Evolutionary conservation across 2,797 vertebrate species (phyloP), one percentile per base, ranked within the genome.

Genomic region (Acipenser oxyrinchus): DNA sequence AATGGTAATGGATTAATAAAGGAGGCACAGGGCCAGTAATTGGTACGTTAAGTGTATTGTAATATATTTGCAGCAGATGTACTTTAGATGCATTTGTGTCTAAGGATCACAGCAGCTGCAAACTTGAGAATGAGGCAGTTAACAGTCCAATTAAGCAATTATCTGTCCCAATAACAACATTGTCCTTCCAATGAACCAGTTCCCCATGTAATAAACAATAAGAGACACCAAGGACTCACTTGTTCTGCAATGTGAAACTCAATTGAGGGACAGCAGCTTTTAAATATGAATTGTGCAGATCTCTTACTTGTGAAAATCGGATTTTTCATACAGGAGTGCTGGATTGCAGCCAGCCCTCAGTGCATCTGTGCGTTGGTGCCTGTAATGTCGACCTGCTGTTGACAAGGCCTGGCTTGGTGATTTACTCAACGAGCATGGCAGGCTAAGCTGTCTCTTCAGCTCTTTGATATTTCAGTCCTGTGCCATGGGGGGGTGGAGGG

Each of bases 331-430:
- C 53, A 60, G 7, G 7, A 11, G 3, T 37, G 8, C n/a, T 53
- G 51, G 13, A 68, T 15, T 64, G n/a, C 18, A 4, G 13, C 4
- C 11, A 11, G 50, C 63, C 23, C 37, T 55, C 63, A 6, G 55
- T 58, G 55, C 10, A 58, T 58, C 55, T 58, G 55, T 58, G 12
- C 6, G 11, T 65, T 9, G 51, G 18, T n/a, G 10, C 51, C 61
- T 49, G 51, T 65, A 50, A 60, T 63, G 62, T 63, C 66, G 51
- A 37, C 50, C 52, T 8, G 50, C 18, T 18, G 68, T 67, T 51
- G 57, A 71, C 73, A 72, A 60, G 57, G 12, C 11, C 62, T 50
- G 55, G 64, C 66, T 59, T 13, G 10, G 48, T 75, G 73, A 78
- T 76, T 78, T 72, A 76, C 67, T 52, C 57, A 12, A 52, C 15